phyloP scores from a whole-genome alignment of 2,888 invertebrate species.

The Villa cingulata region DNA sequence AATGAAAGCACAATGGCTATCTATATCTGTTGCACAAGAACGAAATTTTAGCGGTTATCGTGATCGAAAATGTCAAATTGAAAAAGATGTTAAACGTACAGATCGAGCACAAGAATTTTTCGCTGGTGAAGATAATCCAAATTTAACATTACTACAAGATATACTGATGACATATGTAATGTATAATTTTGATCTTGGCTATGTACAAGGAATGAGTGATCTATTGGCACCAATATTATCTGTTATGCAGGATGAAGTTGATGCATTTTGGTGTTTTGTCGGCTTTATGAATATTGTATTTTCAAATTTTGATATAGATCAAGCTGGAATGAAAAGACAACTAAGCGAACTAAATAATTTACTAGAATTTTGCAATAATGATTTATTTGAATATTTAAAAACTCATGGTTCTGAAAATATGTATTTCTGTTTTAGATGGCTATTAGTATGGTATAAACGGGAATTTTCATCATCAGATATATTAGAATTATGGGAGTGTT shows the following conservation, averaged over 20 bases:
- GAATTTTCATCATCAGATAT: constrained; percentile 81
- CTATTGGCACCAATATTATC: constrained; percentile 82
- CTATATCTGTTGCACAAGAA: constrained; percentile 78
- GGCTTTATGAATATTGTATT: constrained; percentile 92
- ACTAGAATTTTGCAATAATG: constrained; percentile 67
- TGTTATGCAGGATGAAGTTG: constrained; percentile 83
- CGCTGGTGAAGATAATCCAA: constrained; percentile 86
- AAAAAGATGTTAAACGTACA: constrained; percentile 94
- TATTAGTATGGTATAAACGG: constrained; percentile 88
- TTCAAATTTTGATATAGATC: constrained; percentile 92
- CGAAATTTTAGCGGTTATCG: constrained; percentile 73
- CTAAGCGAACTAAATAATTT: constrained; percentile 71
- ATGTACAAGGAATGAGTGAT: constrained; percentile 97
- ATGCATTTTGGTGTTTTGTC: constrained; percentile 98
- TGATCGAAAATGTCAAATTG: constrained; percentile 85
- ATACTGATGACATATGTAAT: constrained; percentile 97
- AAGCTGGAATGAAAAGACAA: constrained; percentile 91
- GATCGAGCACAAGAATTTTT: constrained; percentile 84
- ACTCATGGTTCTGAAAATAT: constrained; percentile 60
- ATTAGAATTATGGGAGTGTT: constrained; percentile 86
- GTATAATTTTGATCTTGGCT: constrained; percentile 97
- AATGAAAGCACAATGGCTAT: constrained; percentile 95
- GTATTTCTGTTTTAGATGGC: constrained; percentile 99
- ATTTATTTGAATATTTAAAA: constrained; percentile 72
- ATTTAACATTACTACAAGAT: constrained; percentile 70